These are phyloP conservation scores for Pteruthius melanotis DNA, from an alignment of 2,113 vertebrate species.

Conservation along the genomic window DNA sequence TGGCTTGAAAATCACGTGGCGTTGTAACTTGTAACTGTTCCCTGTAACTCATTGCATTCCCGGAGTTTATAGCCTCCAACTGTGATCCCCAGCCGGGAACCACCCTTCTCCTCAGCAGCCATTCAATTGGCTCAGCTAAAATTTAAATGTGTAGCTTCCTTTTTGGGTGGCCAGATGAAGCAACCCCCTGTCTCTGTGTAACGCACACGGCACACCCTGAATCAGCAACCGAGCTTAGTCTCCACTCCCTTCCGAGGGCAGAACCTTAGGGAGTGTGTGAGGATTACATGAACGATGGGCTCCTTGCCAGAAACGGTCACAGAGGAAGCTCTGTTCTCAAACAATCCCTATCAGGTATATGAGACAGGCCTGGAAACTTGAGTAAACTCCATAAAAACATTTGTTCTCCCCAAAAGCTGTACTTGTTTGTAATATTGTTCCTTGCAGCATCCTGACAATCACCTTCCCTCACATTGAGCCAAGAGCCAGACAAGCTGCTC, in stretches of 20 bases:
- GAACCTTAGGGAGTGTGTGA: background rate
- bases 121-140: background rate
- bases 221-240: background rate
- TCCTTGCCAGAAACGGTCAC: background rate
- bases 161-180: background rate
- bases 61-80: background rate
- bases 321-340: background rate
- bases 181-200: background rate
- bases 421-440: background rate
- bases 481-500: background rate
- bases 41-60: background rate
- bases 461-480: rapidly evolving
- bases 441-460: background rate
- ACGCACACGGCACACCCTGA: background rate
- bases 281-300: background rate
- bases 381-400: background rate
- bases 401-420: background rate
- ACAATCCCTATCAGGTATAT: background rate
- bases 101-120: background rate
- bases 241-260: rapidly evolving
- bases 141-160: slow-evolving; percentile 13
- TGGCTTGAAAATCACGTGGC: rapidly evolving
- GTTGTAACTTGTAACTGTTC: background rate
- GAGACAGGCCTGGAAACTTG: background rate
- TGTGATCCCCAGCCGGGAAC: background rate